phyloP scores from a whole-genome alignment of 2,113 vertebrate species.

The Lampris incognitus region DNA sequence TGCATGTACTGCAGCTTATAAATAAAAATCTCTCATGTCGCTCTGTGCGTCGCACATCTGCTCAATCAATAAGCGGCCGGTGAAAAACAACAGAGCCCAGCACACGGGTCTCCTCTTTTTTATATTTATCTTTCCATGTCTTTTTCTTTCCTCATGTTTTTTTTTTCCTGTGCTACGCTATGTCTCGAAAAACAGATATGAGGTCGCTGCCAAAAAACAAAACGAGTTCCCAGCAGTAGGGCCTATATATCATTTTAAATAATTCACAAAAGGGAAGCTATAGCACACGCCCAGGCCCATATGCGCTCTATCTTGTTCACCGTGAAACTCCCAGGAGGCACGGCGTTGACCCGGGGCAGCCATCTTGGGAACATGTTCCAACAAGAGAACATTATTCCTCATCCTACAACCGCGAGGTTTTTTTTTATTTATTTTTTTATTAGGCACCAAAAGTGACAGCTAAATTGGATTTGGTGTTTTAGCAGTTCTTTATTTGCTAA shows the following conservation, averaged over 20 bases:
- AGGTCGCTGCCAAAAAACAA: slow-evolving; percentile 68
- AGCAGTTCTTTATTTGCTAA: slow-evolving; percentile 39
- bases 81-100: slow-evolving; percentile 36
- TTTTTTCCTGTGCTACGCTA: slow-evolving; percentile 15
- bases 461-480: slow-evolving; percentile 58
- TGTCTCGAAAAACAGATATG: slow-evolving; percentile 70
- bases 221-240: slow-evolving; percentile 67
- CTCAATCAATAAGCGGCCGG: slow-evolving; percentile 28
- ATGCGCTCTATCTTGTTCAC: slow-evolving; percentile 76
- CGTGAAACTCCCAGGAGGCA: slow-evolving; percentile 63
- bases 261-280: slow-evolving; percentile 73
- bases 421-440: slow-evolving; percentile 56
- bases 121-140: too few relatives aligned
- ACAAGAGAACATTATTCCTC: slow-evolving; percentile 65
- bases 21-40: slow-evolving; percentile 11
- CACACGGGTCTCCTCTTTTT: slow-evolving; percentile 39
- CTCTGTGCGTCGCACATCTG: background rate
- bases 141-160: too few relatives aligned
- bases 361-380: slow-evolving; percentile 64
- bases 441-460: slow-evolving; percentile 68
- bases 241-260: slow-evolving; percentile 79
- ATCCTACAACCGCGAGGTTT: slow-evolving; percentile 44
- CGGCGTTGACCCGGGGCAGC: slow-evolving; percentile 66
- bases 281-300: slow-evolving; percentile 61
- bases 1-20: slow-evolving; percentile 21